Conservation (phyloP, 1,140 invertebrate genomes). For the Leguminivora glycinivorella region DNA sequence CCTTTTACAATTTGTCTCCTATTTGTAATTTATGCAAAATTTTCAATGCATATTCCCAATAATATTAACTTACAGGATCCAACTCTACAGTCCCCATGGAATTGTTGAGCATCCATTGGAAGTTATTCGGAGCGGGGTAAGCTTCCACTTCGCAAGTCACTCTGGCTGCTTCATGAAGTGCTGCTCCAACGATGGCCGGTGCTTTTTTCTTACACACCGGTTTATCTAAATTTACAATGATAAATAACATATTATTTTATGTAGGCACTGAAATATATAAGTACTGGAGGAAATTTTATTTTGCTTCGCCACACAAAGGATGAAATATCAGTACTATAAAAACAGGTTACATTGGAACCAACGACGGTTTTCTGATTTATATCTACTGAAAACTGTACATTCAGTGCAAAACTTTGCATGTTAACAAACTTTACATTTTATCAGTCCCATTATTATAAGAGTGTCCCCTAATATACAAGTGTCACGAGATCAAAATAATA, state of each 20-base stretch:
- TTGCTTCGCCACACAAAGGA: too few species aligned
- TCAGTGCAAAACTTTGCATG: too few species aligned
- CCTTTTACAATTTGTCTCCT: too few species aligned
- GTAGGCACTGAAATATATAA: too few species aligned
- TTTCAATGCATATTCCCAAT: not conserved
- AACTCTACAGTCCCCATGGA: conserved; percentile 89
- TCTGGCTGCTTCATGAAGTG: conserved; percentile 88
- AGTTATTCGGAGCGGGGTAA: conserved; percentile 90
- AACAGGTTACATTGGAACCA: not conserved
- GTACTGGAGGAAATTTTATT: too few species aligned
- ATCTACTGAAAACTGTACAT: too few species aligned
- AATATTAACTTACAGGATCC: conserved; percentile 53
- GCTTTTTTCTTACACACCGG: conserved; percentile 89
- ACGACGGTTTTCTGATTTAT: too few species aligned
- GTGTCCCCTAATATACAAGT: too few species aligned
- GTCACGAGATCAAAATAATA: not conserved
- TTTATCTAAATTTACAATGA: conserved; percentile 85
- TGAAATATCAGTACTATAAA: too few species aligned
- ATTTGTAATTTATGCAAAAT: too few species aligned
- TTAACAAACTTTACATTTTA: too few species aligned
- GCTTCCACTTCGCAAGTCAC: conserved; percentile 93
- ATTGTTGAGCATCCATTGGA: conserved; percentile 95
- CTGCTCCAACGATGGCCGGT: conserved; percentile 90
- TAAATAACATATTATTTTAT: not conserved
- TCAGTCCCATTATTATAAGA: too few species aligned